Percentiles rank a stretch among this genome's conserved stretches.
phyloP scores from a whole-genome alignment of 2,797 vertebrate genomes.

The Brotula barbata region DNA sequence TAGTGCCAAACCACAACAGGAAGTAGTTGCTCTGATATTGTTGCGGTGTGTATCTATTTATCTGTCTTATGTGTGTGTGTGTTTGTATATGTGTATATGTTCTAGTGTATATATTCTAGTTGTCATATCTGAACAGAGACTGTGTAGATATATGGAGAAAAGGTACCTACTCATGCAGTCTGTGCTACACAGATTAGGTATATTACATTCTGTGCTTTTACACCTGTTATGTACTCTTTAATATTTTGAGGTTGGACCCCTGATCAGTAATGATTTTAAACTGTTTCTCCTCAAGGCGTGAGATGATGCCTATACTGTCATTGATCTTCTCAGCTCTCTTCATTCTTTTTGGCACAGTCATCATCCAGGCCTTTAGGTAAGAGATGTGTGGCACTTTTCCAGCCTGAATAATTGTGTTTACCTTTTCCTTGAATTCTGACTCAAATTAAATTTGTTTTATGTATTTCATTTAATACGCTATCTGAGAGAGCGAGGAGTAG shows the following conservation, averaged over 20 bases:
- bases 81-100: no score
- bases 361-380: constrained; percentile 96
- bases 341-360: constrained; percentile 94
- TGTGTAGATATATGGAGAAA: no score
- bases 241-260: neutral
- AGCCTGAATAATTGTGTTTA: neutral
- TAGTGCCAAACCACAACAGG: neutral
- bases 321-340: constrained; percentile 94
- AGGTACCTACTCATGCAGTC: no score
- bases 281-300: constrained; percentile 79
- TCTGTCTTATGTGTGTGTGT: no score
- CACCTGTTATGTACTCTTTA: neutral
- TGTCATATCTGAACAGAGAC: no score
- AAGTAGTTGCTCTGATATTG: constrained; percentile 8
- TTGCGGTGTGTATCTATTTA: no score
- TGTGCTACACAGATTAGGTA: no score
- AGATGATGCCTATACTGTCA: constrained; percentile 96
- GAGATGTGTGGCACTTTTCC: neutral
- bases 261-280: neutral
- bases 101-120: no score
- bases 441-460: neutral
- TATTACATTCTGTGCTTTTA: no score
- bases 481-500: no score
- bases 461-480: neutral
- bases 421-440: neutral